Conservation (phyloP, 1,140 invertebrate genomes). For the Drosophila persimilis region DNA sequence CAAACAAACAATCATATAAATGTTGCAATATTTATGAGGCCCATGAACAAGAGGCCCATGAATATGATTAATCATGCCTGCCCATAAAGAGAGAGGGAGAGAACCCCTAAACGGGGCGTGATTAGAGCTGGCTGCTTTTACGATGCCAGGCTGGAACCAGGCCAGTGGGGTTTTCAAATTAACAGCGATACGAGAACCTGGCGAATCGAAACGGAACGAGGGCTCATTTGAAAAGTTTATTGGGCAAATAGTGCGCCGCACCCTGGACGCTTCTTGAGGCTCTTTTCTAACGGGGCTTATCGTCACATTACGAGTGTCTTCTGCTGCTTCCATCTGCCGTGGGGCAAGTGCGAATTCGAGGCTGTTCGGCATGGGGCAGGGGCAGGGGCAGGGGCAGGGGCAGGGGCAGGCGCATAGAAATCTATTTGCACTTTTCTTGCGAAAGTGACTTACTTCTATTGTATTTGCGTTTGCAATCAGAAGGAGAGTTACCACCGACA, state of each 20-base stretch:
- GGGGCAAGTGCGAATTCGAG: constrained; percentile 55
- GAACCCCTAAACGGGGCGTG: constrained; percentile 12
- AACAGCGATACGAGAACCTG: constrained; percentile 65
- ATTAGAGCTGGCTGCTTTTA: constrained; percentile 30
- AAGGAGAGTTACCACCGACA: constrained; percentile 45
- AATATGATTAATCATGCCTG: constrained; percentile 35
- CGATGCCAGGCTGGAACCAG: constrained; percentile 44
- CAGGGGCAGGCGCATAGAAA: constrained; percentile 39
- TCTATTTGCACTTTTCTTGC: constrained; percentile 76
- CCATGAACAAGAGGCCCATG: constrained; percentile 38
- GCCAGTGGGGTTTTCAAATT: constrained; percentile 71
- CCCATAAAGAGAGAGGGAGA: constrained; percentile 6
- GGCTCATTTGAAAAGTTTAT: constrained; percentile 46
- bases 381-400: too few species aligned
- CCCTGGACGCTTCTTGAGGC: constrained; percentile 11
- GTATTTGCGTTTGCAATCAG: constrained; percentile 60
- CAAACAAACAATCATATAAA: constrained; percentile 17
- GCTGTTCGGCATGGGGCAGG: not conserved
- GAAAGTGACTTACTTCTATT: constrained; percentile 65
- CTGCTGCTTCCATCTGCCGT: constrained; percentile 1
- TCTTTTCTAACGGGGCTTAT: constrained; percentile 23
- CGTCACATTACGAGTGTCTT: constrained; percentile 2
- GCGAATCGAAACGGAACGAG: constrained; percentile 41
- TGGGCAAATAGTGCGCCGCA: constrained; percentile 57
- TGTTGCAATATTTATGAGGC: constrained; percentile 52